A percentile compares a stretch with the other conserved stretches of the same genome.
Conservation (phyloP, 2,888 invertebrate species). For the Drosophila meridionalis region DNA sequence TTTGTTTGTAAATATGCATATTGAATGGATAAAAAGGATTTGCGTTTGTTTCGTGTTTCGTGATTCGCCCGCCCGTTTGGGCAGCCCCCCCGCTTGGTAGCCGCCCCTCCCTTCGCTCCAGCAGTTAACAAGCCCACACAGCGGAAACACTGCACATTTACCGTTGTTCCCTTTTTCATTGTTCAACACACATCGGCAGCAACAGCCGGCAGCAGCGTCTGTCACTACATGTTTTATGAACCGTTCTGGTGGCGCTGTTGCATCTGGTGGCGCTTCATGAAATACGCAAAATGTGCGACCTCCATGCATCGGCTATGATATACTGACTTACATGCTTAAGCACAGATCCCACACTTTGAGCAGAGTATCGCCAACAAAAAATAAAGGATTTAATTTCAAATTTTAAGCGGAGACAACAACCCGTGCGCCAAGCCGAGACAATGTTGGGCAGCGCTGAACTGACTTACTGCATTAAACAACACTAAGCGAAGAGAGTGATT, state of each 20-base stretch:
- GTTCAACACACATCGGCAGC: slow-evolving; percentile 48
- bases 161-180: slow-evolving; percentile 49
- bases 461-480: not conserved
- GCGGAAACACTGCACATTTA: slow-evolving; percentile 55
- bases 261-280: slow-evolving; percentile 29
- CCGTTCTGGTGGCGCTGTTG: slow-evolving; percentile 18
- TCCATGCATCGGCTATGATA: slow-evolving; percentile 9
- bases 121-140: slow-evolving; percentile 46
- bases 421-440: not conserved
- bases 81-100: not conserved
- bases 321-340: slow-evolving; percentile 1
- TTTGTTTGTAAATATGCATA: slow-evolving; percentile 45
- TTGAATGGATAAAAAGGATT: slow-evolving; percentile 76
- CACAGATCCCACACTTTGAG: not conserved
- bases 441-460: not conserved
- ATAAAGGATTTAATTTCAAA: slow-evolving; percentile 16
- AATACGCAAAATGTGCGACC: slow-evolving; percentile 7
- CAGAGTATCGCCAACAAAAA: too few species aligned
- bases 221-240: slow-evolving; percentile 47
- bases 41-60: slow-evolving; percentile 62
- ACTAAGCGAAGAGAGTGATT: not conserved
- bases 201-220: slow-evolving; percentile 17
- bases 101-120: not conserved
- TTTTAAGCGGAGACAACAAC: slow-evolving; percentile 37
- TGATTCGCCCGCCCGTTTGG: slow-evolving; percentile 48